phyloP scores from a whole-genome alignment of 2,888 invertebrate species.

The Osmoderma eremita region DNA sequence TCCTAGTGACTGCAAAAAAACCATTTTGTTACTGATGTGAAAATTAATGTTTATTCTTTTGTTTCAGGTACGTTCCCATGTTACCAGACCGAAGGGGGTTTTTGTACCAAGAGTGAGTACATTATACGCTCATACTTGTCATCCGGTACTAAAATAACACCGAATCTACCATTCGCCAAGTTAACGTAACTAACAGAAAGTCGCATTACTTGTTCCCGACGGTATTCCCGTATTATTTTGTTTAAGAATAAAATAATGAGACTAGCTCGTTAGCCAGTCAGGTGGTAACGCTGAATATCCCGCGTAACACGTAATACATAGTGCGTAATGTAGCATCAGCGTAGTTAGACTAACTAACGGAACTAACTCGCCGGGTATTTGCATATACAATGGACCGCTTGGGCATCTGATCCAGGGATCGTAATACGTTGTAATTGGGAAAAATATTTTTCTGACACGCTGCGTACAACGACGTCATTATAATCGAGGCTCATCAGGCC shows the following conservation, averaged over 20 bases:
- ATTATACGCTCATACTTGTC: background rate
- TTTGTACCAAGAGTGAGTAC: constrained; percentile 19
- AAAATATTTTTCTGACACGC: constrained; percentile 12
- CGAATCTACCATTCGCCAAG: background rate
- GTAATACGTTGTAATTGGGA: background rate
- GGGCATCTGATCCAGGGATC: background rate
- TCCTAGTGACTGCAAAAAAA: too few relatives aligned
- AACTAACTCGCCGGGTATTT: background rate
- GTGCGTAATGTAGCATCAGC: too few relatives aligned
- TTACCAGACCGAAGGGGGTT: constrained; percentile 9
- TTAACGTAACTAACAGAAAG: too few relatives aligned
- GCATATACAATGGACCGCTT: constrained; percentile 9
- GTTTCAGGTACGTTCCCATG: constrained; percentile 24
- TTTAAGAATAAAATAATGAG: constrained; percentile 17
- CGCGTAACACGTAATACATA: too few relatives aligned
- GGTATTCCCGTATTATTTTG: background rate
- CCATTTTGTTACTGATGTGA: too few relatives aligned
- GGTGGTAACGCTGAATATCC: too few relatives aligned
- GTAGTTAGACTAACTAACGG: too few relatives aligned
- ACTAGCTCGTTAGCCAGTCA: background rate
- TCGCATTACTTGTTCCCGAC: background rate
- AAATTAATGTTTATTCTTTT: background rate
- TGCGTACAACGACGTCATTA: background rate
- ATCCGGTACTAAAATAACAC: constrained; percentile 1
- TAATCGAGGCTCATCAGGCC: background rate